phyloP scores from a whole-genome alignment of 1,140 invertebrate genomes.

The Stegodyphus mimosarum region DNA sequence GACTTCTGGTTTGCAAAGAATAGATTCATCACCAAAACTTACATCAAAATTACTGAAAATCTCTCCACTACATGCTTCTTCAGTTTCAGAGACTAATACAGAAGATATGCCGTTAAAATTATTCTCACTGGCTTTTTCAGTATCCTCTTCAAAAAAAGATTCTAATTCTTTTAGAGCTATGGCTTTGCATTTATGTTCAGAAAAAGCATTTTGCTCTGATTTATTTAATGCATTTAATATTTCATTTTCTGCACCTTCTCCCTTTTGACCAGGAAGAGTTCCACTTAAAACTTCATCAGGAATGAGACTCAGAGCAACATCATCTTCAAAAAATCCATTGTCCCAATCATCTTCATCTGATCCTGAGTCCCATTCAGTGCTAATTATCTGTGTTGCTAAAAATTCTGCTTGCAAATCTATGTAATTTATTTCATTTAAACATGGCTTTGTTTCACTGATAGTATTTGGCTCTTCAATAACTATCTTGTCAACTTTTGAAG shows the following conservation, averaged over 20 bases:
- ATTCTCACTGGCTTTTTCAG: no score
- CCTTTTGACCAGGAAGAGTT: no score
- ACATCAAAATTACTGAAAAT: conserved; percentile 42
- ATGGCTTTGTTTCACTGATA: background rate
- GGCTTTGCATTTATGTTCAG: no score
- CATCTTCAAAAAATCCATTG: conserved; percentile 38
- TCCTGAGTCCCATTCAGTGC: conserved; percentile 30
- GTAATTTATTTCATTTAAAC: background rate
- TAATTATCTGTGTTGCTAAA: background rate
- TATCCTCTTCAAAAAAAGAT: no score
- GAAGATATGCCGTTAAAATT: no score
- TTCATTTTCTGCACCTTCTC: no score
- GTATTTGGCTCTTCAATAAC: background rate
- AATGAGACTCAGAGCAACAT: conserved; percentile 37
- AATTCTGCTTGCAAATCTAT: background rate
- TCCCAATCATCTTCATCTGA: conserved; percentile 38
- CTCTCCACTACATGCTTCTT: background rate
- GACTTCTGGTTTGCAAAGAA: conserved; percentile 47
- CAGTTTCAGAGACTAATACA: background rate
- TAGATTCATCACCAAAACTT: conserved; percentile 48
- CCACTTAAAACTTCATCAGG: conserved; percentile 39
- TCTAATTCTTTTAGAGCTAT: no score
- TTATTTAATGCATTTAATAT: no score
- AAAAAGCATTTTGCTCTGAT: no score
- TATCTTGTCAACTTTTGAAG: background rate